Percentiles rank a stretch among this genome's conserved stretches.
phyloP scores from a whole-genome alignment of 2,888 invertebrate genomes.

The Nephrotoma guestfalica region DNA sequence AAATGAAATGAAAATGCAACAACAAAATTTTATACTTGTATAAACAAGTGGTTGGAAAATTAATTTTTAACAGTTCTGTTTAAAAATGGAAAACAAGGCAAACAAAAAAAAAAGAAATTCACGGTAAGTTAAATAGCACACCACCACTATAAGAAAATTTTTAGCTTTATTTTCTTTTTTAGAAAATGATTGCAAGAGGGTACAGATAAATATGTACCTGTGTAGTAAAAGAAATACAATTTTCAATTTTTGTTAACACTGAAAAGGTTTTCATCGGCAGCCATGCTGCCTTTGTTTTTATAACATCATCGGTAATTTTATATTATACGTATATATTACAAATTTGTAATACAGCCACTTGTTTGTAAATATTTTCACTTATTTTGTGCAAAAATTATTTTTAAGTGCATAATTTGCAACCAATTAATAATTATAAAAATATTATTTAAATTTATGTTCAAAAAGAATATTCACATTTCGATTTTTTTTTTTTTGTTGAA shows the following conservation, averaged over 20 bases:
- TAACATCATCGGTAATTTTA: not conserved
- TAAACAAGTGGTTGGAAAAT: slow-evolving; percentile 2
- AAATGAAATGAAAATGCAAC: slow-evolving; percentile 3
- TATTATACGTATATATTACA: not conserved
- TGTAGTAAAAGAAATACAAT: not conserved
- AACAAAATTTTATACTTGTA: not conserved
- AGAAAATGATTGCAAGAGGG: not conserved
- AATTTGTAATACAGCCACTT: not conserved
- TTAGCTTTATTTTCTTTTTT: not conserved
- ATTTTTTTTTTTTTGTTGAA: not conserved
- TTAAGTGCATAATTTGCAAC: not conserved
- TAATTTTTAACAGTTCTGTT: not conserved
- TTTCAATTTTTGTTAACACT: not conserved
- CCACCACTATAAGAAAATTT: not conserved
- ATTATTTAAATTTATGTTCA: not conserved
- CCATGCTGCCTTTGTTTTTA: slow-evolving; percentile 6
- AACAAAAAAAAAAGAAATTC: not conserved
- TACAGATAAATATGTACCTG: not conserved
- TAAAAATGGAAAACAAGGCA: not conserved
- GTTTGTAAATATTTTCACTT: not conserved
- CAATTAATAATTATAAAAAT: not conserved
- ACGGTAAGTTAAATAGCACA: not conserved
- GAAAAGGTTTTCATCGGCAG: slow-evolving; percentile 1
- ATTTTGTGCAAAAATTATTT: not conserved
- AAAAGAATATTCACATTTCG: not conserved